Conservation (phyloP, 2,113 vertebrate genomes). For the Rhinolophus sinicus region DNA sequence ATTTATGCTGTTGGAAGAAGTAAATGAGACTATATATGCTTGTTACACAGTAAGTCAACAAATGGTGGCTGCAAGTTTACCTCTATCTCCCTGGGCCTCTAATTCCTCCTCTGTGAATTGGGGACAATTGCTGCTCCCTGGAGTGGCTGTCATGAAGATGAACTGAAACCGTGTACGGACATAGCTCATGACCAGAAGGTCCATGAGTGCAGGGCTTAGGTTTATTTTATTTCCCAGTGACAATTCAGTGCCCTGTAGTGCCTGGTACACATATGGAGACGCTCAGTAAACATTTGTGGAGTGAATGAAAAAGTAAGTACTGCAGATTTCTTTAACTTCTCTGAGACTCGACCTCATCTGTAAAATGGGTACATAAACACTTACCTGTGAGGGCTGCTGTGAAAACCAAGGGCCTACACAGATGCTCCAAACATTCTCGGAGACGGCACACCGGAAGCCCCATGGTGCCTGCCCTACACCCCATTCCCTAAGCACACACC, state of each 20-base stretch:
- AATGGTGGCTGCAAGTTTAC: neutral
- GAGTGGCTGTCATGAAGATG: neutral
- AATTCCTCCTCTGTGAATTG: neutral
- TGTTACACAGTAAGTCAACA: neutral
- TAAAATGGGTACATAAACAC: neutral
- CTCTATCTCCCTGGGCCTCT: neutral
- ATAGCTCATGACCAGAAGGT: rapidly evolving
- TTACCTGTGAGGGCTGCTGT: neutral
- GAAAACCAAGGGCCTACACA: neutral
- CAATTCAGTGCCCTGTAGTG: rapidly evolving
- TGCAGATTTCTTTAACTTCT: neutral
- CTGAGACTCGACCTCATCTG: neutral
- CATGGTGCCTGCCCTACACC: neutral
- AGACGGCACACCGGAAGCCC: neutral
- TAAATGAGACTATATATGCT: neutral
- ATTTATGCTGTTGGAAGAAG: neutral
- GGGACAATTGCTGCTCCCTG: neutral
- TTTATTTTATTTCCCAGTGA: neutral
- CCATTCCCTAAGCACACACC: slow-evolving; percentile 66
- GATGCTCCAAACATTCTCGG: neutral
- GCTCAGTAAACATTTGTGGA: neutral
- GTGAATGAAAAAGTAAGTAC: neutral
- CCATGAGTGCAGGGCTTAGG: neutral
- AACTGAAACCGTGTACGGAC: neutral
- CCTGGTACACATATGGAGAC: neutral